Evolutionary conservation across 2,113 vertebrate genomes (phyloP), one percentile per base, ranked within the genome.

Genomic region (Pardalotus punctatus): DNA sequence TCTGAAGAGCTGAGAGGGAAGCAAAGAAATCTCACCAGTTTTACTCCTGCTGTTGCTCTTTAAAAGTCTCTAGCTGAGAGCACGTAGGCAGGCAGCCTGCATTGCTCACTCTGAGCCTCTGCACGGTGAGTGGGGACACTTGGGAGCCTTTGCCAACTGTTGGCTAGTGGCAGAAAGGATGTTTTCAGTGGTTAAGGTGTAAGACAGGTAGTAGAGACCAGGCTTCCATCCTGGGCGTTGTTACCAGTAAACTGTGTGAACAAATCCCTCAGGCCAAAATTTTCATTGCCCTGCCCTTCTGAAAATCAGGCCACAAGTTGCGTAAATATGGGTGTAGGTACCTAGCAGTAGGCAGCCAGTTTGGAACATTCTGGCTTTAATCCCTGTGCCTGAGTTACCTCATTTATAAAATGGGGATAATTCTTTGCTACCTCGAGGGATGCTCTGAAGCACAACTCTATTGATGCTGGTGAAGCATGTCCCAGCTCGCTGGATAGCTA

Each of bases 381-480:
- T 96, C 73, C 61, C 61, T 90, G 57, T n/a, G 38, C 64, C 82
- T 79, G 72, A 76, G 76, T 91, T 96, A 95, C 96, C 40, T 96
- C 69, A 81, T 89, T 86, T 88, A 83, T 80, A 91, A 93, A 95
- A 70, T 62, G 35, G 62, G 71, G 43, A 74, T 96, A 96, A 96
- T 96, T 96, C 96, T 93, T 93, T 93, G 90, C 92, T 96, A 92
- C 94, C 96, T 96, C 94, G 92, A 96, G 95, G 96, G 94, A 96
- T 90, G 88, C 94, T 92, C 80, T 90, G 86, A 74, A 95, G 86
- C 65, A 78, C 72, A 90, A 36, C 77, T 83, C 82, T 81, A 28
- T 84, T 94, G 95, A 94, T 94, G 95, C 73, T 91, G 73, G 86
- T 91, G 88, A 81, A 92, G 65, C 95, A 58, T 84, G 96, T 79